These are phyloP conservation scores for Pagrus major DNA, from an alignment of 2,113 vertebrate genomes.

Conservation along the genomic window DNA sequence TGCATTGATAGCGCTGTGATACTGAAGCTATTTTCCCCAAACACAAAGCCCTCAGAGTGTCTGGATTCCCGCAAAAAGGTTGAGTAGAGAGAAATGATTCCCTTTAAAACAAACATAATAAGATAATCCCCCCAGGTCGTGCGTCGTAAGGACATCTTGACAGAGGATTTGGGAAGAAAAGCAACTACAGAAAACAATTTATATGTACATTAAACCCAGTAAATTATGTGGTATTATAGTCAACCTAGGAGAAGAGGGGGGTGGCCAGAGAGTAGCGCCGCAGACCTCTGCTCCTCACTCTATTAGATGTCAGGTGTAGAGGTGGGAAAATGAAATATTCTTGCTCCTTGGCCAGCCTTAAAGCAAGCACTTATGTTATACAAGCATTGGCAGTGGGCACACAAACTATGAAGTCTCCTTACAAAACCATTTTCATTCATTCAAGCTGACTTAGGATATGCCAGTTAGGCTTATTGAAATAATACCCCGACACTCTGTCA, in stretches of 20 bases:
- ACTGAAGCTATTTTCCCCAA: slow-evolving; percentile 49
- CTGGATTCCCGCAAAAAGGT: slow-evolving; percentile 46
- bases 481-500: slow-evolving; percentile 24
- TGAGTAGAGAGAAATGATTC: slow-evolving; percentile 57
- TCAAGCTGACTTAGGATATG: slow-evolving; percentile 34
- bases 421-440: slow-evolving; percentile 51
- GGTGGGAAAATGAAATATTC: slow-evolving; percentile 60
- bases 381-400: slow-evolving; percentile 46
- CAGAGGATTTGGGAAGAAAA: slow-evolving; percentile 45
- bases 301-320: slow-evolving; percentile 50
- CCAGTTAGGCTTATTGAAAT: slow-evolving; percentile 53
- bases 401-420: slow-evolving; percentile 32
- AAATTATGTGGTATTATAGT: slow-evolving; percentile 51
- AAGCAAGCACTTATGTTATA: slow-evolving; percentile 47
- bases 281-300: slow-evolving; percentile 28
- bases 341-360: slow-evolving; percentile 38
- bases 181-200: slow-evolving; percentile 65
- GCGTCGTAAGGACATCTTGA: slow-evolving; percentile 50
- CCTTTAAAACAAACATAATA: slow-evolving; percentile 71
- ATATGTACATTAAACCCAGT: slow-evolving; percentile 59
- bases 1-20: slow-evolving; percentile 41
- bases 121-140: slow-evolving; percentile 67
- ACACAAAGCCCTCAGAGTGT: slow-evolving; percentile 47
- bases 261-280: slow-evolving; percentile 16
- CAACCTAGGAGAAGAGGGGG: slow-evolving; percentile 26